phyloP scores from a whole-genome alignment of 2,797 vertebrate genomes.

The Neosilurus mollespiculum region DNA sequence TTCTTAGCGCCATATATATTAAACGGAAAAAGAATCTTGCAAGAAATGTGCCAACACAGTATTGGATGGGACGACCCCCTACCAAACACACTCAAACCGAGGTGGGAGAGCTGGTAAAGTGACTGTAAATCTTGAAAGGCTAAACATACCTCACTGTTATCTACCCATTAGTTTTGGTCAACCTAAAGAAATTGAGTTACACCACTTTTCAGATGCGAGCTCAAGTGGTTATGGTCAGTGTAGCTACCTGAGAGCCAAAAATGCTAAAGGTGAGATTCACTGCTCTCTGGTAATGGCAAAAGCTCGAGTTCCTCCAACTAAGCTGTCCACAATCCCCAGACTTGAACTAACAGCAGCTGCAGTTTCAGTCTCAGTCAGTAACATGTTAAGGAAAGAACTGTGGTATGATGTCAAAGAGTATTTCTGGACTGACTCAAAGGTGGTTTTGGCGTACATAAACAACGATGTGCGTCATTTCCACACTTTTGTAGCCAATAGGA shows the following conservation, averaged over 20 bases:
- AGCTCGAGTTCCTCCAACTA: conserved; percentile 11
- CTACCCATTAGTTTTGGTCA: neutral
- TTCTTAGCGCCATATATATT: conserved; percentile 17
- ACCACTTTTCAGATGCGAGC: conserved; percentile 24
- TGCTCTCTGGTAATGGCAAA: conserved; percentile 27
- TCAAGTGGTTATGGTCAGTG: conserved; percentile 23
- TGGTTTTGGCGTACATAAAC: neutral
- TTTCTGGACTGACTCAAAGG: conserved; percentile 11
- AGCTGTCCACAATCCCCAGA: conserved; percentile 22
- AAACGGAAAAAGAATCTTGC: conserved; percentile 14
- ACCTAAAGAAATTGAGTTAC: neutral
- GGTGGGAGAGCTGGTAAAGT: conserved; percentile 35
- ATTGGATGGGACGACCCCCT: conserved; percentile 10
- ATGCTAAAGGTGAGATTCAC: neutral
- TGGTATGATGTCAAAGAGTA: neutral
- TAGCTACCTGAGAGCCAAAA: conserved; percentile 11
- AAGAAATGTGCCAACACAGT: conserved; percentile 38
- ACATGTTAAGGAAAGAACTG: conserved; percentile 15
- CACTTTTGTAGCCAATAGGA: conserved; percentile 16
- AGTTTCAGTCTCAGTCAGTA: conserved; percentile 26
- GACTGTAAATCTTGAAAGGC: conserved; percentile 9
- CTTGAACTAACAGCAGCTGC: too few relatives aligned
- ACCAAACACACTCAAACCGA: conserved; percentile 12
- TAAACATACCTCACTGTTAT: conserved; percentile 2
- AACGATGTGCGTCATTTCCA: conserved; percentile 8